These are phyloP conservation scores for Calephelis virginiensis DNA, from an alignment of 1,140 invertebrate species.

Conservation along the genomic window DNA sequence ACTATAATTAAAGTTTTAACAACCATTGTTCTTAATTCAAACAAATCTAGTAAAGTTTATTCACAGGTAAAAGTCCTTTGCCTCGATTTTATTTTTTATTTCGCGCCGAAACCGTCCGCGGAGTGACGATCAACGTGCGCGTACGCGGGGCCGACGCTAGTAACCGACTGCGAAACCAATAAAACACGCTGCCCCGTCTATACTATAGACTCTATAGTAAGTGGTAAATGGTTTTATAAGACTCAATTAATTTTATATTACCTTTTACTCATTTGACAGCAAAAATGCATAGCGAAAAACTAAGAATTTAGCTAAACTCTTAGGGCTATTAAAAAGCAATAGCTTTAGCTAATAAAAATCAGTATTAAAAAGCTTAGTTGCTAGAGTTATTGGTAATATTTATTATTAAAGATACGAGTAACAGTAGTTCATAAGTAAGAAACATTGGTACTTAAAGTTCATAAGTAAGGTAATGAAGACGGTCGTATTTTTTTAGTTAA, in stretches of 20 bases:
- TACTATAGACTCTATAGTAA: too few species aligned
- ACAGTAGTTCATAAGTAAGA: too few species aligned
- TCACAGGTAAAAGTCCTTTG: not conserved
- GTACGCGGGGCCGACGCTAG: slow-evolving; percentile 38
- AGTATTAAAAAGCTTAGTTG: too few species aligned
- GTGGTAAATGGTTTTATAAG: not conserved
- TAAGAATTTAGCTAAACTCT: too few species aligned
- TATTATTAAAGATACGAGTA: too few species aligned
- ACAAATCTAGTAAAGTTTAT: not conserved
- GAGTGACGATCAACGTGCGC: slow-evolving; percentile 34
- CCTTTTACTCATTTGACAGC: not conserved
- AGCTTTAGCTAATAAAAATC: too few species aligned
- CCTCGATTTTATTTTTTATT: slow-evolving; percentile 3
- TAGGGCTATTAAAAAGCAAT: too few species aligned
- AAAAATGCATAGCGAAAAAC: too few species aligned
- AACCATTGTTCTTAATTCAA: not conserved
- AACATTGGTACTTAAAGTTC: too few species aligned
- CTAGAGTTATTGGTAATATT: too few species aligned
- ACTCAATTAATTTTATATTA: slow-evolving; percentile 1
- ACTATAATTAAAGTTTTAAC: slow-evolving; percentile 47
- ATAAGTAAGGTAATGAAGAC: too few species aligned
- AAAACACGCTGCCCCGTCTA: slow-evolving; percentile 23
- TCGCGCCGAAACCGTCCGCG: slow-evolving; percentile 21
- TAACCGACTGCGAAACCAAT: slow-evolving; percentile 45
- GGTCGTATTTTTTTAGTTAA: too few species aligned